Evolutionary conservation across 2,797 vertebrate species (phyloP).

Genomic region (Sebastes alutus): DNA sequence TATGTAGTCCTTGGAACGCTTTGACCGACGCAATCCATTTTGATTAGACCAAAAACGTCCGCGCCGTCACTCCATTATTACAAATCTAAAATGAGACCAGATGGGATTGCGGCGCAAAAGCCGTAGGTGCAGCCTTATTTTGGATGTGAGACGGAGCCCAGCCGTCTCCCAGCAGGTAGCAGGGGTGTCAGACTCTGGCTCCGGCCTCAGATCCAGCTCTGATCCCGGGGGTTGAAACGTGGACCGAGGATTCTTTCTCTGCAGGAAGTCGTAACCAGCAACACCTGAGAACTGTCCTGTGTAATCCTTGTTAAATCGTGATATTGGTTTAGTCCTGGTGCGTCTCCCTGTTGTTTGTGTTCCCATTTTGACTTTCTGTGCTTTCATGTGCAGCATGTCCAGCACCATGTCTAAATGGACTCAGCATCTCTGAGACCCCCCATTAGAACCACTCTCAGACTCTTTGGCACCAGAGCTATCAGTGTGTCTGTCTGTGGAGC

Average conservation of each 20-base stretch:
- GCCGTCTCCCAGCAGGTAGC: slow-evolving; percentile 55
- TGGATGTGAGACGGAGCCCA: slow-evolving; percentile 33
- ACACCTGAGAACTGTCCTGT: slow-evolving; percentile 48
- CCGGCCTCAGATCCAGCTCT: slow-evolving; percentile 36
- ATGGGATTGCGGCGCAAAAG: slow-evolving; percentile 39
- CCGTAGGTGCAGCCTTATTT: slow-evolving; percentile 1
- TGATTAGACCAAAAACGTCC: slow-evolving; percentile 49
- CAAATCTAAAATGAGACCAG: slow-evolving; percentile 60
- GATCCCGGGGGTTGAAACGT: slow-evolving; percentile 2
- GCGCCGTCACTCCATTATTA: slow-evolving; percentile 35
- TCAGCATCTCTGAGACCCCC: slow-evolving; percentile 24
- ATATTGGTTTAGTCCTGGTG: slow-evolving; percentile 32
- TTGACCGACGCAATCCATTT: slow-evolving; percentile 32
- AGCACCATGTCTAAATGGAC: slow-evolving; percentile 49
- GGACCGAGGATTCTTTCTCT: slow-evolving; percentile 2
- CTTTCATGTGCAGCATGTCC: slow-evolving; percentile 47
- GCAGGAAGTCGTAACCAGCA: slow-evolving; percentile 41
- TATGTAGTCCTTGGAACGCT: slow-evolving; percentile 40
- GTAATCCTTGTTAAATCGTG: slow-evolving; percentile 33
- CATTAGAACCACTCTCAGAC: slow-evolving; percentile 58
- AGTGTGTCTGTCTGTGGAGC: not conserved
- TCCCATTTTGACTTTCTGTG: slow-evolving; percentile 22
- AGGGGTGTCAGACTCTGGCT: slow-evolving; percentile 40
- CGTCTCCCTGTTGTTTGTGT: slow-evolving; percentile 36
- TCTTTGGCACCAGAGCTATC: slow-evolving; percentile 59